Conservation (phyloP, 2,797 vertebrate species). For the Urosaurus nigricauda region DNA sequence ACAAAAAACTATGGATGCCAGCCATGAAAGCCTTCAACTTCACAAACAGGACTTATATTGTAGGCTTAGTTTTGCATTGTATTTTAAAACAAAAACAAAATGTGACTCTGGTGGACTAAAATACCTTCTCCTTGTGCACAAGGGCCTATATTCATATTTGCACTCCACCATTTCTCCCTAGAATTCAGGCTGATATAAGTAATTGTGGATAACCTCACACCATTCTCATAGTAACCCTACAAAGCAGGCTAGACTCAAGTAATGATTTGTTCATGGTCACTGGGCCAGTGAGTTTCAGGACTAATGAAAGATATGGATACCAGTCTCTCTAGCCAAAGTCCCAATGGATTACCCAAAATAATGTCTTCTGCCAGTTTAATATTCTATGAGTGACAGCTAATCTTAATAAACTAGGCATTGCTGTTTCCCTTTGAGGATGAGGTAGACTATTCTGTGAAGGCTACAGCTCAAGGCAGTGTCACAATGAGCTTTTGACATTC, state of each 20-base stretch:
- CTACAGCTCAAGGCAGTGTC: background rate
- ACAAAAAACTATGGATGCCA: no score
- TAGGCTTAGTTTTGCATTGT: no score
- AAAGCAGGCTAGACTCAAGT: background rate
- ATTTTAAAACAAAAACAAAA: no score
- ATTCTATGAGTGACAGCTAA: background rate
- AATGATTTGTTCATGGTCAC: background rate
- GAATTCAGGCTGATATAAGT: background rate
- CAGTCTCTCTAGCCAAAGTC: background rate
- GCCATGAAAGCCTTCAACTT: no score
- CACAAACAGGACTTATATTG: no score
- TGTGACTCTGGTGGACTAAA: no score
- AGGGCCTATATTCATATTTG: background rate
- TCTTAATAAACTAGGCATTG: slow-evolving; percentile 1
- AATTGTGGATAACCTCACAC: background rate
- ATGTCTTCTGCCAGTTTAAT: background rate
- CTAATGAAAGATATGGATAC: background rate
- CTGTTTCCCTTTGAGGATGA: background rate
- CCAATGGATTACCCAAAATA: background rate
- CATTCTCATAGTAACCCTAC: background rate
- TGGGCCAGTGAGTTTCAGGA: background rate
- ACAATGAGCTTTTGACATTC: background rate
- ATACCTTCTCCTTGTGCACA: no score
- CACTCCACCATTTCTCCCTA: background rate
- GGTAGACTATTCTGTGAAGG: background rate